These are phyloP conservation scores for Mesembrinibis cayennensis DNA, from an alignment of 2,113 vertebrate species.

Conservation along the genomic window DNA sequence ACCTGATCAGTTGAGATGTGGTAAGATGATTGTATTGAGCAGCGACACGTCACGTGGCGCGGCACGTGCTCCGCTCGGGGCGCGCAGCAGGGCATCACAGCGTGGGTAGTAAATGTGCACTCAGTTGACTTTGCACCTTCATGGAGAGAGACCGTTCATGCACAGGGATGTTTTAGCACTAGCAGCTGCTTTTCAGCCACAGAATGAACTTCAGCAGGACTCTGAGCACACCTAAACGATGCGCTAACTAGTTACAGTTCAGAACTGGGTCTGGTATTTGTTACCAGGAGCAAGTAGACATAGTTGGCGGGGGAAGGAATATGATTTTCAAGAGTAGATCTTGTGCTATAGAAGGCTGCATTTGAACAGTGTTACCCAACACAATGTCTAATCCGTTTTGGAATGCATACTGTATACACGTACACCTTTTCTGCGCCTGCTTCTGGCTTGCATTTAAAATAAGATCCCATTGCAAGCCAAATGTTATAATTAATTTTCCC, in stretches of 20 bases:
- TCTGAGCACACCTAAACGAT: background rate
- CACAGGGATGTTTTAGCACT: background rate
- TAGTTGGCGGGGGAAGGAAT: background rate
- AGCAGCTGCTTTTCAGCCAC: background rate
- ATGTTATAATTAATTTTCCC: slow-evolving; percentile 9
- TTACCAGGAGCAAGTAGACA: background rate
- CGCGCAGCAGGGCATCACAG: background rate
- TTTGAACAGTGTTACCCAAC: slow-evolving; percentile 20
- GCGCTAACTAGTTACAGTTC: background rate
- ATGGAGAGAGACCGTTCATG: accelerated
- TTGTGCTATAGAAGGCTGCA: background rate
- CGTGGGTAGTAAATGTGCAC: accelerated
- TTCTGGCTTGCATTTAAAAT: slow-evolving; percentile 58
- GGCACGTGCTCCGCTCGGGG: background rate
- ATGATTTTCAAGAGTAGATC: background rate
- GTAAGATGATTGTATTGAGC: background rate
- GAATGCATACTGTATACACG: background rate
- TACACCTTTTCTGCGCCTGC: slow-evolving; percentile 16
- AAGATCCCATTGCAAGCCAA: slow-evolving; percentile 14
- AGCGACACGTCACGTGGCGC: accelerated
- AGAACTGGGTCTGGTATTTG: background rate
- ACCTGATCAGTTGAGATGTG: slow-evolving; percentile 7
- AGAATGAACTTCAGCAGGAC: background rate
- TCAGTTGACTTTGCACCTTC: background rate
- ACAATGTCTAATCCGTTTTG: background rate